Conservation (phyloP, 2,888 invertebrate species). For the Heliconius cydno region DNA sequence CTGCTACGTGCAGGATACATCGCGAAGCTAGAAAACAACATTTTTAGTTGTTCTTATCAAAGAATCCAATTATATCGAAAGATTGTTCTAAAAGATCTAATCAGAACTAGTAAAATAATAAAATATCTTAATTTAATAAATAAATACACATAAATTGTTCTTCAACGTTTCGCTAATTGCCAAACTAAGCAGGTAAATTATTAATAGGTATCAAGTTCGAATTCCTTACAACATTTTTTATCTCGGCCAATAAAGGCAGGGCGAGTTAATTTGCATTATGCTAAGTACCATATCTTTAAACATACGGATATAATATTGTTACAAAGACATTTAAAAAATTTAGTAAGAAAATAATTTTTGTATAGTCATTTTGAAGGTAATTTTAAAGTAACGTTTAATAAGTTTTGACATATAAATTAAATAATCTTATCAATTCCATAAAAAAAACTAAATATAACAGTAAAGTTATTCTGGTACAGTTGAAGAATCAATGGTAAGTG, state of each 20-base stretch:
- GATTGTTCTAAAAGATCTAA: neutral
- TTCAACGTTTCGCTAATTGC: conserved; percentile 7
- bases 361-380: too few relatives aligned
- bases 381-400: too few relatives aligned
- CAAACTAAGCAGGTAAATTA: conserved; percentile 10
- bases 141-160: neutral
- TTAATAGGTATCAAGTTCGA: conserved; percentile 7
- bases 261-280: conserved; percentile 21
- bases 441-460: too few relatives aligned
- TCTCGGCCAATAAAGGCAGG: conserved; percentile 3
- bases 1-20: neutral
- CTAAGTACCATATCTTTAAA: conserved; percentile 15
- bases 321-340: conserved; percentile 17
- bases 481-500: too few relatives aligned
- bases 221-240: conserved; percentile 23
- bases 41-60: neutral
- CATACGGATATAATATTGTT: conserved; percentile 11
- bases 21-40: neutral
- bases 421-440: too few relatives aligned
- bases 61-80: conserved; percentile 9
- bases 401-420: too few relatives aligned
- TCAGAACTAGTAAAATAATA: neutral
- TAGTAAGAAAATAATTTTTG: neutral
- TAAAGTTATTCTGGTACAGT: too few relatives aligned
- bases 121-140: conserved; percentile 7